Evolutionary conservation across 2,888 invertebrate species (phyloP).

Genomic region (Zhengitettix transpicula): DNA sequence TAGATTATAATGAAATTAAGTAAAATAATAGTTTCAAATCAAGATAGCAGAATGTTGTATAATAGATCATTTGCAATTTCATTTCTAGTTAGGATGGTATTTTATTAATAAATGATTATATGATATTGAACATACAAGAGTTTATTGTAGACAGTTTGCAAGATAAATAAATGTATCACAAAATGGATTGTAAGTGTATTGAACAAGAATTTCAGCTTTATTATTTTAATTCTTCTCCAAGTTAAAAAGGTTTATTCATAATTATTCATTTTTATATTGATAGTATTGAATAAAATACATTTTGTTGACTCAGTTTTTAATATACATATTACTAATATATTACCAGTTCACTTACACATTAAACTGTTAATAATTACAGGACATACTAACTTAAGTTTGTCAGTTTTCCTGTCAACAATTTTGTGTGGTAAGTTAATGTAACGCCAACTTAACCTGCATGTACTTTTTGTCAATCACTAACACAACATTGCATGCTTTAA

Average conservation of each 20-base stretch:
- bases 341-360: not conserved
- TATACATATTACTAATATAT: not conserved
- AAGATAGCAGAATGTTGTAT: no score
- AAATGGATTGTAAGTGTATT: no score
- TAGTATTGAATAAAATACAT: not conserved
- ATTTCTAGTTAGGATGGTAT: no score
- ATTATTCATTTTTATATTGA: no score
- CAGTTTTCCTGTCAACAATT: constrained; percentile 2
- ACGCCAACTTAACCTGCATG: constrained; percentile 1
- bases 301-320: not conserved
- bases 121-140: no score
- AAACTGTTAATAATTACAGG: not conserved
- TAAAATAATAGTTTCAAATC: no score
- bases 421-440: constrained; percentile 2
- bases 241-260: not conserved
- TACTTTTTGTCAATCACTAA: not conserved
- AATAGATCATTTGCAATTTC: no score
- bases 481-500: not conserved
- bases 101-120: no score
- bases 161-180: no score
- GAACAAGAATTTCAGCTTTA: not conserved
- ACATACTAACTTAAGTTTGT: not conserved
- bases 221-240: not conserved
- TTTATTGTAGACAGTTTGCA: no score
- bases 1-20: no score